A percentile compares a stretch with the other conserved stretches of the same genome.
These are phyloP conservation scores for Eulimnadia texana DNA, from an alignment of 1,140 invertebrate genomes.

Conservation along the genomic window DNA sequence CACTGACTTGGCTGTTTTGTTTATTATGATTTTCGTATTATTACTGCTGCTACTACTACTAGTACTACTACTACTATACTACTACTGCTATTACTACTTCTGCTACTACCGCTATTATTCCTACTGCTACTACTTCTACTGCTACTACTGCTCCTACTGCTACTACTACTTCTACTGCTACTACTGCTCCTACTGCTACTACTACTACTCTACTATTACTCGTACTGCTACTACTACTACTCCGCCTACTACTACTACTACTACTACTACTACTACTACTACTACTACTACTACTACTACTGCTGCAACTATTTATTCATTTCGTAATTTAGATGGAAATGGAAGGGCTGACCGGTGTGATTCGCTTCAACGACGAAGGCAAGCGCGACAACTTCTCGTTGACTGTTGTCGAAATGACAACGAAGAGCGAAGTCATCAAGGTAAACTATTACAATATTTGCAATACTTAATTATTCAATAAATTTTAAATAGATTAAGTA, in stretches of 20 bases:
- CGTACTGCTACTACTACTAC: too few species aligned
- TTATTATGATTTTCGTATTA: neutral
- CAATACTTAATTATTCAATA: conserved; percentile 19
- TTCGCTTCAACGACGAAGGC: conserved; percentile 74
- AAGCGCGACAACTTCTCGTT: conserved; percentile 76
- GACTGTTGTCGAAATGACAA: conserved; percentile 83
- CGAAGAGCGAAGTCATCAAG: conserved; percentile 69
- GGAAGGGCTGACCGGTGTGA: conserved; percentile 76
- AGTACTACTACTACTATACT: too few species aligned
- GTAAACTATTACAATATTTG: conserved; percentile 33
- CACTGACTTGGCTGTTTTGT: too few species aligned
- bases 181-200: too few species aligned
- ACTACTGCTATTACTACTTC: conserved; percentile 49
- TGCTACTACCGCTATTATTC: too few species aligned
- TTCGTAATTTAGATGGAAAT: conserved; percentile 58
- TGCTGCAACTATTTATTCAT: neutral
- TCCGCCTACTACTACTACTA: too few species aligned
- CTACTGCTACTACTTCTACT: too few species aligned
- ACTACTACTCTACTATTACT: too few species aligned
- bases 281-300: neutral
- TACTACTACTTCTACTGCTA: too few species aligned
- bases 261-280: neutral
- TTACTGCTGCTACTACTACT: neutral
- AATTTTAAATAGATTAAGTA: too few species aligned
- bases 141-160: too few species aligned